Percentiles rank a stretch among this genome's conserved stretches.
Conservation (phyloP, 2,797 vertebrate species). For the Hylomyscus alleni region DNA sequence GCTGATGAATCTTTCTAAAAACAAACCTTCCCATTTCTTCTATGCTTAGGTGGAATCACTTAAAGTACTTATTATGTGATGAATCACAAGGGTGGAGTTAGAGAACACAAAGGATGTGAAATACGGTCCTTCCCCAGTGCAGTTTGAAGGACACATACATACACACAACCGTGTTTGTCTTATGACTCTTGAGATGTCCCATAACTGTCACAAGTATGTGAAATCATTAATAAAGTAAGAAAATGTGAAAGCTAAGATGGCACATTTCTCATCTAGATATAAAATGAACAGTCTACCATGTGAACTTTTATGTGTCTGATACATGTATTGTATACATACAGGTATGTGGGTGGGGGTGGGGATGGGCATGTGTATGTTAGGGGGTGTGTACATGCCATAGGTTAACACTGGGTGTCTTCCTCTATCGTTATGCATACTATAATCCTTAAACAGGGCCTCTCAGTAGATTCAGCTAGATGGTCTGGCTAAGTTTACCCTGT, state of each 20-base stretch:
- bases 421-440: not conserved
- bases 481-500: too few species aligned
- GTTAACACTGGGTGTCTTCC: not conserved
- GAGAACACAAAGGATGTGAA: not conserved
- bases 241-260: constrained; percentile 55
- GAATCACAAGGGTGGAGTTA: not conserved
- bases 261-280: constrained; percentile 17
- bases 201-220: not conserved
- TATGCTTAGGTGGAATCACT: not conserved
- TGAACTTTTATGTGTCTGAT: constrained; percentile 1
- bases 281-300: constrained; percentile 48
- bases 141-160: not conserved
- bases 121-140: not conserved
- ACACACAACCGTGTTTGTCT: not conserved
- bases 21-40: constrained; percentile 48
- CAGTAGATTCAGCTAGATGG: not conserved
- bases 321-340: not conserved
- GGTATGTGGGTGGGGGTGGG: not conserved
- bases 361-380: not conserved
- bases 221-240: constrained; percentile 54
- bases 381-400: not conserved
- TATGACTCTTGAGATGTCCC: constrained; percentile 43
- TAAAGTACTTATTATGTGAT: constrained; percentile 3
- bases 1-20: constrained; percentile 17
- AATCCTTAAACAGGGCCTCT: not conserved